Evolutionary conservation across 2,888 invertebrate species (phyloP), one percentile per base, ranked within the genome.

Genomic region (Ctena decussata): DNA sequence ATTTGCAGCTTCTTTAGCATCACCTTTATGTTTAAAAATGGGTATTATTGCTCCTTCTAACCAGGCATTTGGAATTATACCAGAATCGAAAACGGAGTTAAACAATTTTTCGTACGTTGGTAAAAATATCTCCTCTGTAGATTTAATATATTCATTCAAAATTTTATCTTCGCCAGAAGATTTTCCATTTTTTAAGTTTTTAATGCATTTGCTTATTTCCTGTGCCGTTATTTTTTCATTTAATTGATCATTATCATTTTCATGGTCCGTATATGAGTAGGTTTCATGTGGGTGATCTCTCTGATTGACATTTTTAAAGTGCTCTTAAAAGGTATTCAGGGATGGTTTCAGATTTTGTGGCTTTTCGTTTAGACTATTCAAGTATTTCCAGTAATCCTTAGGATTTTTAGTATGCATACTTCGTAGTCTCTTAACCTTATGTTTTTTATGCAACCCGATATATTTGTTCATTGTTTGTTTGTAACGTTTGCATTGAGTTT

Each of bases 1-100:
- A 44, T 84, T 87, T 35, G 69, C 57, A 32, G 84, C 77, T 21
- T 69, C 53, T 24, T 2, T 37, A 12, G 27, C 5, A 49, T 76
- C 11, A 0, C 80, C 79, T 70, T 81, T 78, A n/a, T 71, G 57
- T 72, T 80, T 87, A 53, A 65, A 85, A n/a, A 85, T 77, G 80
- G n/a, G n/a, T n/a, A n/a, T n/a, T n/a, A n/a, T 80, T 49, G 35
- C 27, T 8, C 84, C 84, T 41, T 76, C 49, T 15, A 49, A 30
- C 82, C 84, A 84, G 12, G 65, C 21, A 21, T 72, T 44, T 37
- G 84, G 84, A 15, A 80, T 70, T 24, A 65, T 65, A 21, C 82
- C 82, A 32, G 73, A 79, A 39, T 84, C 70, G 11, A 84, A 69
- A 41, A 85, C 65, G 12, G 65, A 30, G 32, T 82, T 87, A 32